Evolutionary conservation across 2,797 vertebrate genomes (phyloP).

Genomic region (Syngnathus acus): DNA sequence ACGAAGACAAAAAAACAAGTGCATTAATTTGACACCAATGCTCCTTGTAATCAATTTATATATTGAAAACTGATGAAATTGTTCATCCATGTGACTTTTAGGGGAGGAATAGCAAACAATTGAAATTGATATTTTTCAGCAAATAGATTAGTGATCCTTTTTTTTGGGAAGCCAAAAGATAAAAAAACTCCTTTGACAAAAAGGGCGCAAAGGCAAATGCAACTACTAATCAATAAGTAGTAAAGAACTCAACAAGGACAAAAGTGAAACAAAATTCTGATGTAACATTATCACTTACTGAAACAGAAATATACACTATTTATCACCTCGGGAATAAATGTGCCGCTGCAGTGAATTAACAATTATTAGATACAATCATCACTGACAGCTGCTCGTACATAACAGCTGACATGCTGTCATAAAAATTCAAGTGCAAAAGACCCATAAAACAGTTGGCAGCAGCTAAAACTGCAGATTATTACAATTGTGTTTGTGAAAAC

Average conservation of each 20-base stretch:
- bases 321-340: slow-evolving; percentile 2
- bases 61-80: slow-evolving; percentile 13
- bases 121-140: slow-evolving; percentile 40
- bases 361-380: slow-evolving; percentile 31
- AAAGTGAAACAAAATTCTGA: slow-evolving; percentile 35
- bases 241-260: slow-evolving; percentile 38
- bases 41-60: slow-evolving; percentile 55
- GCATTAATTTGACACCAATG: slow-evolving; percentile 26
- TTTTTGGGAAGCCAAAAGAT: slow-evolving; percentile 6
- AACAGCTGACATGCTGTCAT: slow-evolving; percentile 6
- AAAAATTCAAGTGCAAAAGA: slow-evolving; percentile 25
- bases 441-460: slow-evolving; percentile 25
- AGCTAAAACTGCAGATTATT: slow-evolving; percentile 30
- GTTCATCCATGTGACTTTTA: slow-evolving; percentile 36
- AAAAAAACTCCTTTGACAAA: slow-evolving; percentile 31
- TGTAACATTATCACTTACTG: slow-evolving; percentile 49
- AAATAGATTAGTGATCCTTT: slow-evolving; percentile 39
- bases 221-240: slow-evolving; percentile 28
- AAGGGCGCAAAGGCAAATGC: slow-evolving; percentile 30
- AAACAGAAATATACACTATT: slow-evolving; percentile 36
- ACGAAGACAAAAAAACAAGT: slow-evolving; percentile 35
- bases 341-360: slow-evolving; percentile 17
- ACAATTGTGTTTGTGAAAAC: slow-evolving; percentile 16
- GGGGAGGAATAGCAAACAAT: slow-evolving; percentile 41
- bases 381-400: slow-evolving; percentile 13